Evolutionary conservation across 2,888 invertebrate genomes (phyloP).

Genomic region (Nephrotoma guestfalica): DNA sequence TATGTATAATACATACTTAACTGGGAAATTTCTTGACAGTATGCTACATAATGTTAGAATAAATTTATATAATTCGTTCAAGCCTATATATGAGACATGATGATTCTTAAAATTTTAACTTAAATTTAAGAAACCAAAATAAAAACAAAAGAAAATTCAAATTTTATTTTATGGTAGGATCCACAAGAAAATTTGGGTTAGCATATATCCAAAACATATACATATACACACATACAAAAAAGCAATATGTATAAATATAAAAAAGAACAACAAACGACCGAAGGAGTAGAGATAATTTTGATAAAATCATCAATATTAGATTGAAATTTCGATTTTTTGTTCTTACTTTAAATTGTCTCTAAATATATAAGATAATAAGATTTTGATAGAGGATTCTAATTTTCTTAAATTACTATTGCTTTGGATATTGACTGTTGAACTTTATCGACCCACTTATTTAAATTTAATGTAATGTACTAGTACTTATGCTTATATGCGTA

Average conservation of each 20-base stretch:
- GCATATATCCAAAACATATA: not conserved
- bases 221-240: not conserved
- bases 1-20: not conserved
- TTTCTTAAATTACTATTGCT: not conserved
- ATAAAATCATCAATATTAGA: not conserved
- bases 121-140: not conserved
- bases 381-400: not conserved
- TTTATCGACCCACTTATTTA: not conserved
- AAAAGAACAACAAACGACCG: not conserved
- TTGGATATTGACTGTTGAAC: not conserved
- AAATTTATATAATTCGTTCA: not conserved
- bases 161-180: not conserved
- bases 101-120: not conserved
- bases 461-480: not conserved
- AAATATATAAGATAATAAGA: not conserved
- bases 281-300: not conserved
- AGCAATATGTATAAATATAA: not conserved
- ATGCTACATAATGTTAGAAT: not conserved
- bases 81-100: not conserved
- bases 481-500: not conserved
- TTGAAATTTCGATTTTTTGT: not conserved
- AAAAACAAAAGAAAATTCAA: not conserved
- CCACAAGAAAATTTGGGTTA: not conserved
- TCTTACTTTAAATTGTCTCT: not conserved
- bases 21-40: not conserved